Evolutionary conservation across 2,113 vertebrate genomes (phyloP), one percentile per base, ranked within the genome.

Genomic region (Abramis brama): DNA sequence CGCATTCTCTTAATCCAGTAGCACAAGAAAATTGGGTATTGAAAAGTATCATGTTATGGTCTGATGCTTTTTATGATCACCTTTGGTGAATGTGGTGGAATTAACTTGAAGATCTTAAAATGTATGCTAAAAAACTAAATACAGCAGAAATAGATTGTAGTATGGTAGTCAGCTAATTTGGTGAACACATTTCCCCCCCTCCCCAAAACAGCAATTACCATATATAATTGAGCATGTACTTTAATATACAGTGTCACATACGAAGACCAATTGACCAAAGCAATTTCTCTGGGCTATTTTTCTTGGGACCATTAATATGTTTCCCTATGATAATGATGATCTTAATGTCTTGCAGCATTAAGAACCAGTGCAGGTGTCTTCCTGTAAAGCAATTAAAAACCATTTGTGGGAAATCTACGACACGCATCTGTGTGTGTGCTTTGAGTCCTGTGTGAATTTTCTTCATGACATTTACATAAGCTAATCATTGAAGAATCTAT

Each of bases 331-430:
- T 81, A 76, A 74, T 86, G 30, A 57, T 74, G 74, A 77, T 80
- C 60, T 74, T 66, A 74, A 85, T 87, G 33, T 77, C 43, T 64
- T 30, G 17, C 76, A 71, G 23, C 27, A 74, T 80, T 86, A 82
- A 77, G 66, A 82, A 33, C 33, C 57, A 52, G 27, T 85, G 79
- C 59, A 45, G 77, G 81, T 62, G 70, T 47, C 36, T 59, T 86
- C 76, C n/a, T 86, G 27, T 71, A 55, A 83, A 84, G 68, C 79
- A 73, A 89, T 88, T 86, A 86, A 86, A 89, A 76, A 59, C 19
- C 25, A 60, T 70, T 87, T n/a, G 50, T 62, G 62, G 33, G 19
- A 55, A 75, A 62, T 25, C 13, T 57, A 50, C 19, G 55, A 33
- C 45, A 82, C 13, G 0, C 12, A 81, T 60, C 27, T 62, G 55